phyloP scores from a whole-genome alignment of 1,140 invertebrate species.

The Nautilus pompilius region DNA sequence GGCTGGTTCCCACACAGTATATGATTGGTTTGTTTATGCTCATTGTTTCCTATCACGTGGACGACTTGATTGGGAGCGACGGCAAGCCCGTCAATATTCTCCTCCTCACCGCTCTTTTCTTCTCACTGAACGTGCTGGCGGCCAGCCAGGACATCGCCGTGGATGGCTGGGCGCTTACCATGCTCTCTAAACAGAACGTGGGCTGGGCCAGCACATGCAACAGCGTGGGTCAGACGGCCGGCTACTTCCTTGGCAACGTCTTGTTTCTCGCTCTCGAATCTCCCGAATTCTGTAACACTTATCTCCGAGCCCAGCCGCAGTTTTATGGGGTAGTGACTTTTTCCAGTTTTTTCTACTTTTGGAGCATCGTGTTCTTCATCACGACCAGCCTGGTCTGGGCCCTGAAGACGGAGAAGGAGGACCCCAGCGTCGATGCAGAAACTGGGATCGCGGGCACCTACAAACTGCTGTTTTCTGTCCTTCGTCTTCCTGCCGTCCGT shows the following conservation, averaged over 20 bases:
- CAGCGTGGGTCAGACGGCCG: constrained; percentile 95
- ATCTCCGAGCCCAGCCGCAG: constrained; percentile 73
- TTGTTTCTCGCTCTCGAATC: constrained; percentile 97
- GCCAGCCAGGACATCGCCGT: constrained; percentile 99
- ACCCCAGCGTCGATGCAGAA: constrained; percentile 58
- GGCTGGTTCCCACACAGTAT: constrained; percentile 91
- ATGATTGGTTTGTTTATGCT: constrained; percentile 59
- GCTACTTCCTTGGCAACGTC: constrained; percentile 96
- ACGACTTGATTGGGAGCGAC: constrained; percentile 16
- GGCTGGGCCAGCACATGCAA: constrained; percentile 99
- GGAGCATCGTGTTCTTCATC: constrained; percentile 88
- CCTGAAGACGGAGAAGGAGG: constrained; percentile 78
- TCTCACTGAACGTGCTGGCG: constrained; percentile 90
- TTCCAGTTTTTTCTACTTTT: constrained; percentile 88
- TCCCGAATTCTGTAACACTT: constrained; percentile 91
- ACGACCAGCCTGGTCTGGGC: constrained; percentile 87
- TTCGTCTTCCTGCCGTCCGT: constrained; percentile 77
- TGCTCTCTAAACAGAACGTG: constrained; percentile 92
- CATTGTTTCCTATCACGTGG: constrained; percentile 37
- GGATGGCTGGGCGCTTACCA: constrained; percentile 99
- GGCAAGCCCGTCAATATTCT: constrained; percentile 71
- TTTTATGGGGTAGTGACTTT: constrained; percentile 79
- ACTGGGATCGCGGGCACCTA: constrained; percentile 78
- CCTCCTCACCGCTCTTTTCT: constrained; percentile 82
- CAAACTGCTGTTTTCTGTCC: constrained; percentile 75